Conservation (phyloP, 2,113 vertebrate species). For the Bufo bufo region DNA sequence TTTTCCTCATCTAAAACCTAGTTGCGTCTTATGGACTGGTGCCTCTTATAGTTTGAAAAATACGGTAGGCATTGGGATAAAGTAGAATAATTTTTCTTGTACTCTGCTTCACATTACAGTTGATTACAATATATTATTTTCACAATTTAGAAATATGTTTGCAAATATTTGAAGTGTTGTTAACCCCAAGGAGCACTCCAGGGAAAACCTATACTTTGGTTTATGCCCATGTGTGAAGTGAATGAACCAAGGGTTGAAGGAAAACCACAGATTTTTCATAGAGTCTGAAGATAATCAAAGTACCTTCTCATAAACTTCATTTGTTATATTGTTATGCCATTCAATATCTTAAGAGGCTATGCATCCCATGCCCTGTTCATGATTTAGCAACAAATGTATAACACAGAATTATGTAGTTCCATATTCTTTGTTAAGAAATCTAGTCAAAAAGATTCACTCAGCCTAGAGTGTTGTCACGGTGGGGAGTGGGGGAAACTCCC, state of each 20-base stretch:
- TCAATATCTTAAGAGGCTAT: too few species aligned
- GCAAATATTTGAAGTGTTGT: neutral
- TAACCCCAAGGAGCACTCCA: neutral
- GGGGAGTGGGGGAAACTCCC: too few species aligned
- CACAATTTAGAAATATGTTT: neutral
- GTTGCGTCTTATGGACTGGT: too few species aligned
- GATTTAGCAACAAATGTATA: too few species aligned
- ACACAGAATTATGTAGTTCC: too few species aligned
- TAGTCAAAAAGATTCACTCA: neutral
- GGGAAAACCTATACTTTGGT: neutral
- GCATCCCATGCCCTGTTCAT: too few species aligned
- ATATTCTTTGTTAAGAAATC: too few species aligned
- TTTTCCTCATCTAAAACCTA: too few species aligned
- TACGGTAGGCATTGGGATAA: neutral
- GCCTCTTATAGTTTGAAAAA: too few species aligned
- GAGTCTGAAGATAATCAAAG: neutral
- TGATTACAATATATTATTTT: neutral
- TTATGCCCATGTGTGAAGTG: neutral
- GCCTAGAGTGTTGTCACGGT: too few species aligned
- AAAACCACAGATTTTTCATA: neutral
- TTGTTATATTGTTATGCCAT: neutral
- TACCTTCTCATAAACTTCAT: neutral
- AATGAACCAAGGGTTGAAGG: neutral
- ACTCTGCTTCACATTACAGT: neutral
- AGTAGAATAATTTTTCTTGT: neutral